Evolutionary conservation across 2,888 invertebrate genomes (phyloP), one percentile per base, ranked within the genome.

Genomic region (Beris morrisii): DNA sequence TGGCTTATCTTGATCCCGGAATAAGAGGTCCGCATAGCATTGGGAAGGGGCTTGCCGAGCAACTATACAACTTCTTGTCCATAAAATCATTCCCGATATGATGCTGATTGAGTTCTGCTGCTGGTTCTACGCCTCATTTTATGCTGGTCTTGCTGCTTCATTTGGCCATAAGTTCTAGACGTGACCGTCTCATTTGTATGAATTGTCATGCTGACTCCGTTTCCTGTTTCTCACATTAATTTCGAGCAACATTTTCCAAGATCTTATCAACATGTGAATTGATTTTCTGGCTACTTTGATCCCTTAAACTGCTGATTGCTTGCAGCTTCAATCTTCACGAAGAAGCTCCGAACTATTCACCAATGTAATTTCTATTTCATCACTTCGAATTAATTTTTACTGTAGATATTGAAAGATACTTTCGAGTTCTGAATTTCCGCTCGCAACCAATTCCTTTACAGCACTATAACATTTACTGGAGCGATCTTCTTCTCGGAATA

Each of bases 311-410:
- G 22, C 22, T 22, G 22, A 44, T 9, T 11, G 44, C 44, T 44
- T 11, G 44, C 2, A 44, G 44, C 12, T 12, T 2, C 44, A 44
- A 12, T 11, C 46, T 15, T 46, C 46, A n/a, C n/a, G 15, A 46
- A 15, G 5, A 6, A 46, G 46, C 12, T 9, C 11, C 9, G 12
- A 46, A 15, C 6, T 46, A 46, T 53, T 30, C 53, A 53, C 12
- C 22, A 28, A 4, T 48, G 48, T 48, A 46, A 59, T 30, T 48
- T 48, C 30, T 30, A 48, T n/a, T 12, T 30, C 50, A 61, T 61
- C 22, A 32, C 12, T 38, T 50, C 38, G 38, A 61, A 61, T 61
- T 61, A 61, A 61, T 61, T 52, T 52, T 61, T 52, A 61, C 38
- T 50, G 15, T n/a, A n/a, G n/a, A n/a, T n/a, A n/a, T n/a, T n/a